These are phyloP conservation scores for Leucophenga montana DNA, from an alignment of 2,888 invertebrate genomes.

Conservation along the genomic window DNA sequence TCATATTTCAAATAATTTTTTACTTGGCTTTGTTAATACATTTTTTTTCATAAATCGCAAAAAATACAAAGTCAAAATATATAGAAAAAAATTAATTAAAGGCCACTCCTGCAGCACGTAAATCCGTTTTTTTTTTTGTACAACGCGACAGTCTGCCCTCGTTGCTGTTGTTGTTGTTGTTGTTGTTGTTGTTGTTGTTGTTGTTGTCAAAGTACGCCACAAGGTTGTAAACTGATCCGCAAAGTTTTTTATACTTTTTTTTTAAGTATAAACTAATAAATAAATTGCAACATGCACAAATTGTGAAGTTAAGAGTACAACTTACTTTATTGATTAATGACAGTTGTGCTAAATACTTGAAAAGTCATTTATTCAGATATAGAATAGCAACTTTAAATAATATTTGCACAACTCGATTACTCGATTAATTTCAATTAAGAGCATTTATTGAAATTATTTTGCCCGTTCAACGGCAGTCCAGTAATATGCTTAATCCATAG, in stretches of 20 bases:
- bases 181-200: conserved; percentile 23
- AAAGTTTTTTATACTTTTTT: background rate
- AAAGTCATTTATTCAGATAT: too few species aligned
- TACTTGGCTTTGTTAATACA: background rate
- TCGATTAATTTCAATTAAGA: too few species aligned
- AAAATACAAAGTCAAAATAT: conserved; percentile 34
- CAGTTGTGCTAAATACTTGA: too few species aligned
- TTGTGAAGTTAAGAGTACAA: too few species aligned
- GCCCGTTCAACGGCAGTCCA: too few species aligned
- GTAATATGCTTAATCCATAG: too few species aligned
- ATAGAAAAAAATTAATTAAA: conserved; percentile 51
- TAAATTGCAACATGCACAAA: conserved; percentile 5
- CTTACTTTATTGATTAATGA: too few species aligned
- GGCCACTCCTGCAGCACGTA: conserved; percentile 49
- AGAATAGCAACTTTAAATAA: too few species aligned
- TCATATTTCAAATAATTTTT: conserved; percentile 5
- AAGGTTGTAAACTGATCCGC: background rate
- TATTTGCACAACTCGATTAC: too few species aligned
- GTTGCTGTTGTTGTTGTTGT: conserved; percentile 29
- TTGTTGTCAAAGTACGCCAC: conserved; percentile 21
- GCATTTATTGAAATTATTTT: too few species aligned
- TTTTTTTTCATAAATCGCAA: background rate
- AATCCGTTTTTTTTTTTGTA: conserved; percentile 20
- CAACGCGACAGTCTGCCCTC: conserved; percentile 37
- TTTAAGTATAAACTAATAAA: too few species aligned